Evolutionary conservation across 2,888 invertebrate species (phyloP).

Genomic region (Apoderus coryli): DNA sequence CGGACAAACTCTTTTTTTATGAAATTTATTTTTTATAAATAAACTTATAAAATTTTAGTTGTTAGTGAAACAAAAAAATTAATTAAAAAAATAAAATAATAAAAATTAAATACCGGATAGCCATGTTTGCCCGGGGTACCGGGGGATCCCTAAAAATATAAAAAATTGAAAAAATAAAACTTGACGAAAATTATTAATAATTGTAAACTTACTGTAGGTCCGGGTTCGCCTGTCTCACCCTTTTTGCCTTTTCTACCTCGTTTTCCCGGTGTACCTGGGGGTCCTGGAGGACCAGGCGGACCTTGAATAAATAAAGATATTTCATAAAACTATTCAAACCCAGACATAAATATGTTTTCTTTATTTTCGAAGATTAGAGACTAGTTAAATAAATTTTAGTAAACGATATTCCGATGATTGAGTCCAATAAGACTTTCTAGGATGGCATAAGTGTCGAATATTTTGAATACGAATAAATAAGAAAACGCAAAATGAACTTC

Average conservation of each 20-base stretch:
- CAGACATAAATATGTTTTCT: too few relatives aligned
- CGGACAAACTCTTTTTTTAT: too few relatives aligned
- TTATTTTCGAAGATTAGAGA: too few relatives aligned
- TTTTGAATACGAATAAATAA: too few relatives aligned
- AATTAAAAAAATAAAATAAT: conserved; percentile 24
- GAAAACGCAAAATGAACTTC: too few relatives aligned
- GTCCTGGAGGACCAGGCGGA: conserved; percentile 52
- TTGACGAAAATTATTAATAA: conserved; percentile 17
- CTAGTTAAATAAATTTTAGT: too few relatives aligned
- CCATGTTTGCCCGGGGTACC: conserved; percentile 78
- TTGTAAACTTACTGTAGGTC: conserved; percentile 55
- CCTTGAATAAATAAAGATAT: conserved; percentile 29
- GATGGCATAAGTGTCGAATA: too few relatives aligned
- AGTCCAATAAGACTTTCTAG: too few relatives aligned
- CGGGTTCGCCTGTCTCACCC: conserved; percentile 70
- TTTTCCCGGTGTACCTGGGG: conserved; percentile 74
- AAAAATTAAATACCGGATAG: conserved; percentile 66
- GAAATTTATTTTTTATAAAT: not conserved
- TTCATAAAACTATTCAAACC: too few relatives aligned
- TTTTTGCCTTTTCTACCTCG: conserved; percentile 81
- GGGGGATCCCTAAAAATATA: conserved; percentile 51
- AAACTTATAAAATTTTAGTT: not conserved
- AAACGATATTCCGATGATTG: too few relatives aligned
- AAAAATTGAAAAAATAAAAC: conserved; percentile 30
- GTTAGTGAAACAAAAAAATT: conserved; percentile 1